These are phyloP conservation scores for Tachycineta bicolor DNA, from an alignment of 2,113 vertebrate species.

Conservation along the genomic window DNA sequence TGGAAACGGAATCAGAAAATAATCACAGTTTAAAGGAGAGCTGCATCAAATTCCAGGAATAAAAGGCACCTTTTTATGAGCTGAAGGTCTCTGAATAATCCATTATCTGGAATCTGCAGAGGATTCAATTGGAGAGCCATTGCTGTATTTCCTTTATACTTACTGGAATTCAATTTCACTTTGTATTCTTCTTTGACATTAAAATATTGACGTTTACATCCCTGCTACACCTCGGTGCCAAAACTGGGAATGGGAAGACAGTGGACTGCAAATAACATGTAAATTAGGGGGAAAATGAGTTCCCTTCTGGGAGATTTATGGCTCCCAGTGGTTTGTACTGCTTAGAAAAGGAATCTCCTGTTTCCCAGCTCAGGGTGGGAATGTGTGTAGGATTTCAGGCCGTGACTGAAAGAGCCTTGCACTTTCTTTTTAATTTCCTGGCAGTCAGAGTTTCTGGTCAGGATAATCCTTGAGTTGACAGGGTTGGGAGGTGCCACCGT, in stretches of 20 bases:
- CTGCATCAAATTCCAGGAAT: constrained; percentile 28
- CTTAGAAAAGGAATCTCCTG: not conserved
- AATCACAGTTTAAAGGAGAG: constrained; percentile 43
- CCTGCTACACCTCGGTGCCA: not conserved
- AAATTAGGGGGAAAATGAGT: constrained; percentile 22
- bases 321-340: not conserved
- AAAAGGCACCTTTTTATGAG: constrained; percentile 40
- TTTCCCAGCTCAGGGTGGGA: not conserved
- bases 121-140: constrained; percentile 27
- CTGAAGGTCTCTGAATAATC: constrained; percentile 61
- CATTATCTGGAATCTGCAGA: constrained; percentile 60
- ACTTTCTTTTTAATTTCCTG: not conserved
- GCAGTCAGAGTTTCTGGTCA: not conserved
- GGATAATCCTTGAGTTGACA: not conserved
- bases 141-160: constrained; percentile 7
- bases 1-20: constrained; percentile 19
- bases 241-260: not conserved
- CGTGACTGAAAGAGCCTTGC: not conserved
- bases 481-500: not conserved
- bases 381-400: not conserved
- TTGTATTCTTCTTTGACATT: constrained; percentile 40
- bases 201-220: constrained; percentile 67
- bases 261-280: constrained; percentile 12
- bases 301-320: constrained; percentile 1
- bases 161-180: constrained; percentile 53